Base-by-base conservation (phyloP, 2,888 invertebrate genomes). In the Dynastes hyllus region DNA sequence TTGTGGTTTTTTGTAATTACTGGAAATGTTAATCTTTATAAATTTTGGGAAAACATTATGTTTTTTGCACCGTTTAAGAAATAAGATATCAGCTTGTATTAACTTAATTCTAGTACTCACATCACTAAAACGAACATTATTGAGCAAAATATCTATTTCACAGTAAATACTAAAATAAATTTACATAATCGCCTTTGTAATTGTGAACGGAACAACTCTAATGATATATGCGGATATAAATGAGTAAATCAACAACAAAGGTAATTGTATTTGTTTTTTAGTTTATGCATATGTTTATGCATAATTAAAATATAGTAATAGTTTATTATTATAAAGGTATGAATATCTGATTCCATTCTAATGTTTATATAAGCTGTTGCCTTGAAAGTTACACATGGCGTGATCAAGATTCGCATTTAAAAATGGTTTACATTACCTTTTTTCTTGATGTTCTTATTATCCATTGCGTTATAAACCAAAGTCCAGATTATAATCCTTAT, bases 341-440 rank as follows among this genome's bases (percentile, higher is more conserved):
- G 32, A n/a, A 37, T 58, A 40, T 71, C 16, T 9, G 40, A 11
- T 58, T 58, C 51, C 73, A 40, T 73, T 73, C 73, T 73, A 73
- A 73, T 40, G 40, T 22, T 73, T 73, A 73, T 58, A 73, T 73
- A 73, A 73, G 37, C 22, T 16, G 55, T 58, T 58, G 37, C 73
- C 73, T 73, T 73, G 73, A 73, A 73, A 51, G 32, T 53, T 53
- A 32, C 13, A 55, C 11, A 27, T 53, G n/a, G 51, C 32, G n/a
- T 53, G 27, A 69, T 51, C 13, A 22, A 27, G 69, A 69, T 66
- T 66, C 13, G 11, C 65, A 66, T 55, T 16, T 55, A 66, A 66
- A 32, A 29, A 11, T 66, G n/a, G 2, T 66, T 32, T 45, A 45
- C 45, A 45, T 45, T 6, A 45, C 1, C 45, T 29, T 22, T 61